Conservation (phyloP, 2,113 vertebrate species). For the Speoplatyrhinus poulsoni region DNA sequence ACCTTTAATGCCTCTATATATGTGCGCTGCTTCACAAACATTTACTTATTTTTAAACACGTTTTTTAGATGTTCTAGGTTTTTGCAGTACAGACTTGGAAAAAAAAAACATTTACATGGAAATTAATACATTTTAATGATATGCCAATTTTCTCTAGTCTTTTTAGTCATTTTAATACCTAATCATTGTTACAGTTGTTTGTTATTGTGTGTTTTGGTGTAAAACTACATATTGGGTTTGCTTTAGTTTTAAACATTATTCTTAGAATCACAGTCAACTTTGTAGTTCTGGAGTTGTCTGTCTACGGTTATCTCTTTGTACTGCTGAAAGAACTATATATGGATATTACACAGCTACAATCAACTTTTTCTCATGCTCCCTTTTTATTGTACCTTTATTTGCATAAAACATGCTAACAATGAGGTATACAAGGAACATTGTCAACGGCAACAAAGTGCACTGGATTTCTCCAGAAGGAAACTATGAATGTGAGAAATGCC, state of each 20-base stretch:
- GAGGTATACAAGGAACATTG: background rate
- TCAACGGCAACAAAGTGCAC: conserved; percentile 4
- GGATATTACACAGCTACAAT: background rate
- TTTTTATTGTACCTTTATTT: background rate
- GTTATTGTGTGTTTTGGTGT: background rate
- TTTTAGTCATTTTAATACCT: background rate
- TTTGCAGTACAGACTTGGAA: too few species aligned
- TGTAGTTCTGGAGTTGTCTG: background rate
- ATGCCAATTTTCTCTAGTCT: background rate
- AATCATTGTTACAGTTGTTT: background rate
- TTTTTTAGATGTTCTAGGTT: too few species aligned
- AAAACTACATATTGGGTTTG: background rate
- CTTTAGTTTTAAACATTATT: too few species aligned
- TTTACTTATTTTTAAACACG: too few species aligned
- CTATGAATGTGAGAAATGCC: background rate
- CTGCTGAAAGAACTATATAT: background rate
- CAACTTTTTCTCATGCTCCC: background rate
- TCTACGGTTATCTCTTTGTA: background rate
- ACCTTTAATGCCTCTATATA: background rate
- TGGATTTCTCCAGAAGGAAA: background rate
- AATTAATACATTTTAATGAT: too few species aligned
- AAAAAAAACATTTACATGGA: too few species aligned
- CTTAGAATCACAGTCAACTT: background rate
- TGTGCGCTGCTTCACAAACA: background rate
- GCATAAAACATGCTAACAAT: background rate